phyloP scores from a whole-genome alignment of 2,113 vertebrate genomes.

The Mastomys natalensis region DNA sequence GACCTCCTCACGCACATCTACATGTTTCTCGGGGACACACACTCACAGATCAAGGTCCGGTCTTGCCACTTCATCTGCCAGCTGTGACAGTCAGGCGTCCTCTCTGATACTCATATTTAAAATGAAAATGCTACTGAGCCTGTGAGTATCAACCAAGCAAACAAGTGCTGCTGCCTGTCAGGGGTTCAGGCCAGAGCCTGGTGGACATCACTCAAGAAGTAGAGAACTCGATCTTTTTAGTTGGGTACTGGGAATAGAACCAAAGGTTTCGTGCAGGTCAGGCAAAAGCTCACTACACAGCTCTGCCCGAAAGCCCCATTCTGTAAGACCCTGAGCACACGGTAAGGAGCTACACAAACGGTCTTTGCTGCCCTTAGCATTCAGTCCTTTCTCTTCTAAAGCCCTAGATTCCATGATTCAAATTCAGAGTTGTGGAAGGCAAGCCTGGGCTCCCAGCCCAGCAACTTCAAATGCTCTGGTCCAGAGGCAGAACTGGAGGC shows the following conservation, averaged over 20 bases:
- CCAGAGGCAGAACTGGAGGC: constrained; percentile 7
- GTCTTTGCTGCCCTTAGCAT: background rate
- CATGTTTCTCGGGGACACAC: no score
- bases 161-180: background rate
- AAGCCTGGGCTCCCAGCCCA: constrained; percentile 47
- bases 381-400: background rate
- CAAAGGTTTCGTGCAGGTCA: background rate
- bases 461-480: constrained; percentile 15
- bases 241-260: background rate
- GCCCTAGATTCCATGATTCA: constrained; percentile 26
- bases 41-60: background rate
- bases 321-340: background rate
- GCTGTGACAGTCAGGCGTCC: background rate
- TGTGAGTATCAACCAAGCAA: background rate
- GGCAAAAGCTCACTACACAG: background rate
- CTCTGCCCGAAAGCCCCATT: background rate
- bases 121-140: background rate
- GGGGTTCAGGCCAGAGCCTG: background rate
- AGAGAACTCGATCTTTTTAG: background rate
- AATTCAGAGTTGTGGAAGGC: constrained; percentile 2
- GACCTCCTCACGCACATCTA: background rate
- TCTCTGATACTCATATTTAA: background rate
- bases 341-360: background rate
- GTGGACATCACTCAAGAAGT: background rate
- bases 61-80: background rate